Percentiles rank a stretch among this genome's conserved stretches.
phyloP scores from a whole-genome alignment of 2,888 invertebrate species.

The Hermaeophaga mercurialis region DNA sequence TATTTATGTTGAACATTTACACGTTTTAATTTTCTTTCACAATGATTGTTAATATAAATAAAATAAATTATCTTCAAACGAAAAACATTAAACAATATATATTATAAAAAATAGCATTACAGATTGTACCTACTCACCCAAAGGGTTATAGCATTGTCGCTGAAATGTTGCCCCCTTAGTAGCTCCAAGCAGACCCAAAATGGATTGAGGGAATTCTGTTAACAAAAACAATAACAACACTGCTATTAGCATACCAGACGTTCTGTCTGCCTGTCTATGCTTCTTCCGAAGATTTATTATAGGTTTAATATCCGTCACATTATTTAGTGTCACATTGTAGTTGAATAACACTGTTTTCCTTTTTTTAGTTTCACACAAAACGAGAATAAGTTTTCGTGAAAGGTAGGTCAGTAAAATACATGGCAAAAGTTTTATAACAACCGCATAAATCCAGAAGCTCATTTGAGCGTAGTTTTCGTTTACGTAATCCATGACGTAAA shows the following conservation, averaged over 20 bases:
- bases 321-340: constrained; percentile 54
- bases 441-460: constrained; percentile 92
- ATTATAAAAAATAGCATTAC: too few relatives aligned
- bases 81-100: too few relatives aligned
- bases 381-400: constrained; percentile 77
- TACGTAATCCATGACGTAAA: constrained; percentile 21
- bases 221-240: constrained; percentile 86
- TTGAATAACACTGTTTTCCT: constrained; percentile 68
- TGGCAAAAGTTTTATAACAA: constrained; percentile 89
- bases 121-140: too few relatives aligned
- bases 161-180: constrained; percentile 77
- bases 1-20: too few relatives aligned
- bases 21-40: too few relatives aligned
- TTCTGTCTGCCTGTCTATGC: constrained; percentile 77
- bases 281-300: constrained; percentile 56
- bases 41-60: too few relatives aligned
- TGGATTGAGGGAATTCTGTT: constrained; percentile 88
- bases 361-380: constrained; percentile 78
- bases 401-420: constrained; percentile 85
- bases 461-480: constrained; percentile 51
- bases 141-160: constrained; percentile 76
- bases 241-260: constrained; percentile 87
- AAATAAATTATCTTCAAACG: too few relatives aligned
- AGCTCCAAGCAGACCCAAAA: constrained; percentile 79
- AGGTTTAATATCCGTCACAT: constrained; percentile 46